A percentile compares a stretch with the other conserved stretches of the same genome.
Evolutionary conservation across 2,888 invertebrate species (phyloP).

Genomic region (Microctonus aethiopoides): DNA sequence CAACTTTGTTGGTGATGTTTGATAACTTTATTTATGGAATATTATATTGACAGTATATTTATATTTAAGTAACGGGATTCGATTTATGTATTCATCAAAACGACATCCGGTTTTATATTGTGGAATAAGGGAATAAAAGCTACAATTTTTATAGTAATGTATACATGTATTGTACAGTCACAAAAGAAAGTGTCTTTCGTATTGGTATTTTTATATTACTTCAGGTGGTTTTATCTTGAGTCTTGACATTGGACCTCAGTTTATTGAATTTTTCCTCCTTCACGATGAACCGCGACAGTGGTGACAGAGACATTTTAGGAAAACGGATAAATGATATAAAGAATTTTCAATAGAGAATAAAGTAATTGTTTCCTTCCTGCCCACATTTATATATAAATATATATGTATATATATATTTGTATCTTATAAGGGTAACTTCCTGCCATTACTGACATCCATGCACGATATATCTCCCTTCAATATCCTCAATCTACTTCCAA

Average conservation of each 20-base stretch:
- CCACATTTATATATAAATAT: neutral
- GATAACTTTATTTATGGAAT: constrained; percentile 14
- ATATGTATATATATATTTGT: neutral
- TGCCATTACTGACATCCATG: neutral
- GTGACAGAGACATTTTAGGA: neutral
- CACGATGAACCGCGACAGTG: neutral
- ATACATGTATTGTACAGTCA: neutral
- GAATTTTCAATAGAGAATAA: neutral
- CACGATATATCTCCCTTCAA: neutral
- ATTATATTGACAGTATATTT: constrained; percentile 20
- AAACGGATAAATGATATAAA: neutral
- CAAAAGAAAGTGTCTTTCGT: constrained; percentile 3
- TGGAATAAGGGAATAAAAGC: neutral
- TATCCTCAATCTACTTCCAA: neutral
- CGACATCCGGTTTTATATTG: constrained; percentile 18
- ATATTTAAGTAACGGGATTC: neutral
- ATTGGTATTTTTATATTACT: constrained; percentile 30
- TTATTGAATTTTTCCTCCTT: constrained; percentile 25
- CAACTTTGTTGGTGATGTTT: constrained; percentile 11
- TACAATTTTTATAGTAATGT: neutral
- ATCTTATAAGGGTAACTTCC: neutral
- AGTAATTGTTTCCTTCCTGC: constrained; percentile 1
- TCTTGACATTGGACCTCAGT: constrained; percentile 15
- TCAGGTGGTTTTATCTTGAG: constrained; percentile 13
- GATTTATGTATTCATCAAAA: constrained; percentile 20